Base-by-base conservation (phyloP, 2,888 invertebrate genomes). In the Iphiclides podalirius region DNA sequence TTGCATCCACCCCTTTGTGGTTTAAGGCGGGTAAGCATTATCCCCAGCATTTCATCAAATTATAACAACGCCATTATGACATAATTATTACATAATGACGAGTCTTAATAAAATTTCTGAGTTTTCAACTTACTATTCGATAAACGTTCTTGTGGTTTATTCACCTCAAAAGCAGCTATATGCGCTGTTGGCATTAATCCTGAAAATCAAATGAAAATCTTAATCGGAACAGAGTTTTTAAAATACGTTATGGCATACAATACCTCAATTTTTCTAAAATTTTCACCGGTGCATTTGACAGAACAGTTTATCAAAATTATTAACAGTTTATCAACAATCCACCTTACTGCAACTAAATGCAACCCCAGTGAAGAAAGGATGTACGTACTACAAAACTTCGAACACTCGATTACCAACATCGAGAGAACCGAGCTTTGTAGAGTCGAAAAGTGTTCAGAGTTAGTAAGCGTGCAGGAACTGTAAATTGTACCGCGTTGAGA, bases 131-230 rank as follows among this genome's bases (percentile, higher is more conserved):
- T 65, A 84, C 84, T 63, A 57, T 71, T 79, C 4, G 75, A 74
- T 39, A 75, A 76, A 33, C 71, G 76, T 54, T 82, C 79, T 58
- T 81, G 79, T 28, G 82, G 80, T 54, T 78, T 80, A 53, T 80
- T 79, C 4, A 79, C 70, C 61, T 79, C 85, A 40, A 76, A 72
- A 1, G 76, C 71, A 11, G 76, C 73, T 36, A 72, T 75, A 51
- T 78, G 72, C 31, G 77, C 67, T 9, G 83, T 86, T 33, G 86
- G 86, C 82, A 86, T 85, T 35, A 84, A 61, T 55, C 85, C 86
- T 86, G 67, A 44, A 64, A 63, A 46, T 47, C 16, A 47, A 55
- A 46, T 26, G 3, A 6, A 20, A 20, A 20, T 4, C 6, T 20
- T 20, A 4, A 20, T 20, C 20, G n/a, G n/a, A n/a, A n/a, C n/a